Evolutionary conservation across 2,113 vertebrate genomes (phyloP).

Genomic region (Dendropsophus ebraccatus): DNA sequence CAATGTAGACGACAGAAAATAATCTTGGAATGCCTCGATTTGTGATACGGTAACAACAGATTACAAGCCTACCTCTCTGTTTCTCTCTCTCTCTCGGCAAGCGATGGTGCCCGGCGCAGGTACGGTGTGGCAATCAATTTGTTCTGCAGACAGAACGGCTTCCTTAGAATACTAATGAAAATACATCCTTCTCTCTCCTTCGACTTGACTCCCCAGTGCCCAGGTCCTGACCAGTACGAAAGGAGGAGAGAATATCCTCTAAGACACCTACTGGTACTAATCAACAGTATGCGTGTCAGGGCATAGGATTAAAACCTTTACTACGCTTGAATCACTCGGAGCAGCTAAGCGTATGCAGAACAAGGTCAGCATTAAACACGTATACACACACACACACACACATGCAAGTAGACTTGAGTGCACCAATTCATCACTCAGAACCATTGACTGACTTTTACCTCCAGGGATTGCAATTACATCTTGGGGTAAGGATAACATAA

Average conservation of each 20-base stretch:
- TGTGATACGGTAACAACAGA: slow-evolving; percentile 85
- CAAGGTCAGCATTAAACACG: slow-evolving; percentile 77
- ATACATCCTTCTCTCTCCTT: slow-evolving; percentile 82
- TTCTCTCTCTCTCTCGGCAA: slow-evolving; percentile 90
- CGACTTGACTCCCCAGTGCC: slow-evolving; percentile 85
- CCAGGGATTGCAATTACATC: slow-evolving; percentile 75
- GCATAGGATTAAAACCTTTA: slow-evolving; percentile 89
- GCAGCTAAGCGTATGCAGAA: slow-evolving; percentile 75
- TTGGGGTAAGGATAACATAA: slow-evolving; percentile 65
- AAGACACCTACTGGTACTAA: slow-evolving; percentile 95
- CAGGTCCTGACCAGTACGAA: slow-evolving; percentile 85
- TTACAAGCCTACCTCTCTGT: slow-evolving; percentile 81
- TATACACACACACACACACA: slow-evolving; percentile 62
- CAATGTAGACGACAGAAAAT: slow-evolving; percentile 37
- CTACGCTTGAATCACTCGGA: slow-evolving; percentile 80
- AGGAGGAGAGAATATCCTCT: slow-evolving; percentile 85
- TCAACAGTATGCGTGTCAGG: slow-evolving; percentile 89
- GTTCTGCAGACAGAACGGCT: slow-evolving; percentile 91
- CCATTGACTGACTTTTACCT: slow-evolving; percentile 75
- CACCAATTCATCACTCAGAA: slow-evolving; percentile 82
- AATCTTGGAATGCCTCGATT: slow-evolving; percentile 70
- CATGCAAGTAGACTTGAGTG: slow-evolving; percentile 68
- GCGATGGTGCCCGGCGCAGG: slow-evolving; percentile 93
- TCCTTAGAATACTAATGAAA: slow-evolving; percentile 93
- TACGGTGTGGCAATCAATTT: slow-evolving; percentile 97